Percentiles rank a stretch among this genome's conserved stretches.
phyloP scores from a whole-genome alignment of 2,888 invertebrate genomes.

The Lapara coniferarum region DNA sequence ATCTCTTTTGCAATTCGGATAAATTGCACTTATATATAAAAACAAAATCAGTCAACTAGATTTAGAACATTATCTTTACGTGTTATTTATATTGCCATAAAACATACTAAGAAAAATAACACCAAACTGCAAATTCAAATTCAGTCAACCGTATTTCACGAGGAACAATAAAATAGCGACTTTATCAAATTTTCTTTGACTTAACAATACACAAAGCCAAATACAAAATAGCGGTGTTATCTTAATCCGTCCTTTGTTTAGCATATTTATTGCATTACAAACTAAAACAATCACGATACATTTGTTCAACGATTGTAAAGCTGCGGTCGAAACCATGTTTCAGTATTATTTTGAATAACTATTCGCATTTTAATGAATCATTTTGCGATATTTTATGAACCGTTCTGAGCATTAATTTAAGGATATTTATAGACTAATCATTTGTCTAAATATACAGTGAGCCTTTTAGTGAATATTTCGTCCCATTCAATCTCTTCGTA shows the following conservation, averaged over 20 bases:
- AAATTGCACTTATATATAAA: too few relatives aligned
- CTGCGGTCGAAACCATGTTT: background rate
- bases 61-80: too few relatives aligned
- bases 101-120: background rate
- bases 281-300: conserved; percentile 27
- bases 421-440: background rate
- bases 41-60: too few relatives aligned
- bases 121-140: background rate
- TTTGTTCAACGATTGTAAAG: conserved; percentile 13
- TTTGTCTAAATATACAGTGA: background rate
- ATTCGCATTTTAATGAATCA: background rate
- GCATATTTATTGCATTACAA: conserved; percentile 29
- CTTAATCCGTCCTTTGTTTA: conserved; percentile 21
- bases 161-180: background rate
- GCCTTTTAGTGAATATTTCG: too few relatives aligned
- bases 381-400: background rate
- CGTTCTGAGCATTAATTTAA: background rate
- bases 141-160: background rate
- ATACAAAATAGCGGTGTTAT: conserved; percentile 13
- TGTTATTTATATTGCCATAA: too few relatives aligned
- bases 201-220: conserved; percentile 4
- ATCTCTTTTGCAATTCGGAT: too few relatives aligned
- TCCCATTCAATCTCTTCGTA: too few relatives aligned
- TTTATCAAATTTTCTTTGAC: conserved; percentile 10
- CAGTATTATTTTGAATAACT: background rate